Conservation (phyloP, 2,797 vertebrate genomes). For the Anas flavirostris region DNA sequence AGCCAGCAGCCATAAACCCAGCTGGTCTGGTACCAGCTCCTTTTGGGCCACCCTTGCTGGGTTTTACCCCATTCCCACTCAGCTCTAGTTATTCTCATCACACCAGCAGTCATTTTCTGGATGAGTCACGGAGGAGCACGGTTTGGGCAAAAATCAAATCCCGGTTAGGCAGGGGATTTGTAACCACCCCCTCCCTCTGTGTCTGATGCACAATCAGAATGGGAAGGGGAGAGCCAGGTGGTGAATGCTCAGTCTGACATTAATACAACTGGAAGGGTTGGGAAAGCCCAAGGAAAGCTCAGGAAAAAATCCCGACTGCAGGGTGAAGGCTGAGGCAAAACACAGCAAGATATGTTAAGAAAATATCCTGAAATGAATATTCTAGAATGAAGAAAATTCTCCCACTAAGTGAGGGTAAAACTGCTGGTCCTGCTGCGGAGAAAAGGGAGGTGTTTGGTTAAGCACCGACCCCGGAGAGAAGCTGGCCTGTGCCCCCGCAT, state of each 20-base stretch:
- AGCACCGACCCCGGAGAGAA: accelerated
- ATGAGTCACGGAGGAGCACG: background rate
- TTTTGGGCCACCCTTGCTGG: background rate
- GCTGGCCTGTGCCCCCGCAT: background rate
- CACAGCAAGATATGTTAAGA: accelerated
- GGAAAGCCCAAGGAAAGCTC: background rate
- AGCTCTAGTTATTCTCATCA: too few relatives aligned
- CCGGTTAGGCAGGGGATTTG: background rate
- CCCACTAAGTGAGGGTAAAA: background rate
- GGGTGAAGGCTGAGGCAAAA: background rate
- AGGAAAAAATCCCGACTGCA: background rate
- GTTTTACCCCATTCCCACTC: background rate
- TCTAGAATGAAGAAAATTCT: background rate
- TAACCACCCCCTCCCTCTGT: background rate
- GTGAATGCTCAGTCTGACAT: background rate
- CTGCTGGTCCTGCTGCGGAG: background rate
- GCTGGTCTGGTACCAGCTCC: background rate
- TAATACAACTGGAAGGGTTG: background rate
- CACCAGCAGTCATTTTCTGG: background rate
- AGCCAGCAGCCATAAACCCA: background rate
- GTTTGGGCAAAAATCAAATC: background rate
- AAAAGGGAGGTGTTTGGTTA: background rate
- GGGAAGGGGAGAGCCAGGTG: background rate
- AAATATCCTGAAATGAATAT: background rate
- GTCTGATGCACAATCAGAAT: accelerated